Base-by-base conservation (phyloP, 2,797 vertebrate species). In the Nyctibius grandis region DNA sequence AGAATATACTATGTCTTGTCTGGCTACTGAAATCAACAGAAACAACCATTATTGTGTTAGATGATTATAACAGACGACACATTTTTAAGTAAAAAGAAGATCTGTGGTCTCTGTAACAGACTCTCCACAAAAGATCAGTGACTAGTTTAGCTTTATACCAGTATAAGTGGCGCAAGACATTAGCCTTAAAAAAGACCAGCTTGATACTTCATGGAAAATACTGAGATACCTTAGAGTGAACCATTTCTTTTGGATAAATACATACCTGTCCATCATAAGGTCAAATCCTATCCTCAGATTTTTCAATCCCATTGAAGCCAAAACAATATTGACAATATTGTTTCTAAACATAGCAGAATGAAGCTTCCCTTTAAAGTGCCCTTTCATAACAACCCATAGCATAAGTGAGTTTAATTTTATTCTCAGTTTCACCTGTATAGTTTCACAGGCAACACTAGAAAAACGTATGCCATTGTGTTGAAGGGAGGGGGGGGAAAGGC, bases 401-500 rank as follows among this genome's bases (percentile, higher is more conserved):
- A 64, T 59, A 76, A 68, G 29, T n/a, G 3, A 79, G 10, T 44
- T 77, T 56, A n/a, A 21, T 63, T 64, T 89, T 76, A 45, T 72
- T 54, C 40, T 59, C 21, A 40, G 23, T 85, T 74, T 38, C 14
- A 9, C 9, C 34, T 79, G 22, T 45, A 15, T 45, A 36, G 11
- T 48, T 16, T 77, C 54, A 54, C 25, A 67, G 74, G 26, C 18
- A 85, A 44, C 9, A 18, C 9, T 33, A 64, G 45, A 68, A 77
- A 85, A 53, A 67, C 31, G 6, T 51, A 12, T n/a, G 34, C 34
- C 5, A 8, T 34, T 63, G 29, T 38, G 16, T 65, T 79, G 54
- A 6, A 15, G 31, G 13, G 16, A 4, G 1, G 3, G 14, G 21
- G 21, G 6, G 23, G 29, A 15, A 42, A 8, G 5, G 16, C 6